Evolutionary conservation across 2,797 vertebrate species (phyloP), one percentile per base, ranked within the genome.

Genomic region (Schizopygopsis malacanthus): DNA sequence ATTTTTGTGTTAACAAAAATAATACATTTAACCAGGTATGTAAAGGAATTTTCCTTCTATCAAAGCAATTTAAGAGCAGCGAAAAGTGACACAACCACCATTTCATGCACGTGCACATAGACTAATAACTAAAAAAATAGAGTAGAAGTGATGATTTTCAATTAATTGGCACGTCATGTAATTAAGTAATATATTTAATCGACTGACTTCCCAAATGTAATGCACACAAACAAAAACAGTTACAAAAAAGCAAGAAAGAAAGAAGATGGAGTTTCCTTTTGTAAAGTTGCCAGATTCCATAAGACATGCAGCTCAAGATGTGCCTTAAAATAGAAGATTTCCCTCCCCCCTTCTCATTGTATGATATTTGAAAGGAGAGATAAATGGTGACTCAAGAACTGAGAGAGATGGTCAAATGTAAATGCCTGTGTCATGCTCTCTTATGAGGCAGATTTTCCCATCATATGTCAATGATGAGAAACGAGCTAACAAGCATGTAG

Each of bases 231-330:
- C 33, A 79, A 3, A 52, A 47, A 61, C 7, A 28, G 75, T 70
- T 28, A 63, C 18, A 45, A 43, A 47, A 86, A 67, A 33, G 56
- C 71, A 50, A 20, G 54, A 52, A 54, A 6, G 50, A 61, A 43
- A 56, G 39, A 45, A 79, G 2, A 59, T 41, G 79, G 81, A 12
- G 28, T 45, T 63, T 75, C 69, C 82, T 86, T 86, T 89, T 81
- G 82, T 86, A 73, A 75, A 79, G 59, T 79, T 89, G 88, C 67
- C 85, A 89, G 84, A 39, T 73, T 72, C 25, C 59, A 73, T 82
- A 75, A 84, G 72, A 82, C 47, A 56, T n/a, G 41, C n/a, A 88
- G 65, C 89, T 86, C 43, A 81, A 86, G 88, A 88, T 20, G 61
- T 75, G 82, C 79, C 87, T 82, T 77, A 86, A 86, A 89, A 85